phyloP scores from a whole-genome alignment of 2,797 vertebrate species.

The Garrulus glandarius region DNA sequence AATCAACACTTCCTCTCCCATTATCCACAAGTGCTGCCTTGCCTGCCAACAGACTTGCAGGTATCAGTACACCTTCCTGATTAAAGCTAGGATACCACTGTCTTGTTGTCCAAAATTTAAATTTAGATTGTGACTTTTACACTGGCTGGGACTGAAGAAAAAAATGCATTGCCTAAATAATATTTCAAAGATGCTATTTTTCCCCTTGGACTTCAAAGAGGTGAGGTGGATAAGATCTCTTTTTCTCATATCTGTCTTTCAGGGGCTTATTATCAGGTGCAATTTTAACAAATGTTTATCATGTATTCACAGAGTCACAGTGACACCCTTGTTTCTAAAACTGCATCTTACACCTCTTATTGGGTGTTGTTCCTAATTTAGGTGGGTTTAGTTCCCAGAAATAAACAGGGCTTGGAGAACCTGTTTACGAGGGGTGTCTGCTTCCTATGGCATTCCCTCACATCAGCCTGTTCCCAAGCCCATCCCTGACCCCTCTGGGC shows the following conservation, averaged over 20 bases:
- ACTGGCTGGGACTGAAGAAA: neutral
- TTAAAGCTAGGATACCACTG: neutral
- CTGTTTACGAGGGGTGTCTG: neutral
- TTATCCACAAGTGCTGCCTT: neutral
- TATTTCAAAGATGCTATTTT: neutral
- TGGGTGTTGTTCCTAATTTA: rapidly evolving
- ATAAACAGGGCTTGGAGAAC: neutral
- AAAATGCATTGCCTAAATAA: neutral
- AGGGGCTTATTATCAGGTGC: neutral
- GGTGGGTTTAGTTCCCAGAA: neutral
- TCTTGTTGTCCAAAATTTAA: neutral
- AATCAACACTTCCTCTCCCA: neutral
- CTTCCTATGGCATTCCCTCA: neutral
- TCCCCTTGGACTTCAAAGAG: neutral
- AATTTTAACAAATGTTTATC: neutral
- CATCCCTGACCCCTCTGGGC: neutral
- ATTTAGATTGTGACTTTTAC: neutral
- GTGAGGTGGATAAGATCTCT: neutral
- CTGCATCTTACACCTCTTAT: neutral
- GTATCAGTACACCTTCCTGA: neutral
- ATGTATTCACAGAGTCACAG: neutral
- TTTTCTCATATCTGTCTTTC: neutral
- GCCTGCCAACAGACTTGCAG: neutral
- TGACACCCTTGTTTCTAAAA: neutral
- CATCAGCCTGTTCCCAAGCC: neutral